These are phyloP conservation scores for Acromyrmex heyeri DNA, from an alignment of 1,140 invertebrate species.

Conservation along the genomic window DNA sequence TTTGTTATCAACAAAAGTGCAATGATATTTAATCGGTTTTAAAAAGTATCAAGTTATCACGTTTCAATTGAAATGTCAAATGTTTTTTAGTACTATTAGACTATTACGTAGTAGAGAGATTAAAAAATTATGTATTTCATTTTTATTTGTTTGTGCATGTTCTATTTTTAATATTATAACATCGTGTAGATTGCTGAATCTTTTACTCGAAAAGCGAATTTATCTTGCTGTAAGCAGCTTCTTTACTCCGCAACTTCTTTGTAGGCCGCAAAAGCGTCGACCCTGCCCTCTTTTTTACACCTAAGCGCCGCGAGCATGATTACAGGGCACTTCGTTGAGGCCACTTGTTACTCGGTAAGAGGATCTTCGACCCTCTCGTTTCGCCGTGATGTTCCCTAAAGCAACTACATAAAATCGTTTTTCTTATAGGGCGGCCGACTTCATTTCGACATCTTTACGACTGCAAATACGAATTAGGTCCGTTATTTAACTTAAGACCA, in stretches of 20 bases:
- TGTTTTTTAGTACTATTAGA: not conserved
- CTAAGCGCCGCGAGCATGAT: slow-evolving; percentile 43
- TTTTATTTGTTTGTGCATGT: not conserved
- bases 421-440: slow-evolving; percentile 17
- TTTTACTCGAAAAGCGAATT: not conserved
- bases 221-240: not conserved
- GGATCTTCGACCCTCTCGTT: slow-evolving; percentile 48
- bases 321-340: slow-evolving; percentile 42
- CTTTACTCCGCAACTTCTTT: slow-evolving; percentile 15
- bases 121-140: too few species aligned
- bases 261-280: not conserved
- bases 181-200: not conserved
- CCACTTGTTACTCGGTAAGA: slow-evolving; percentile 56
- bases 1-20: not conserved
- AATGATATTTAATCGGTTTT: not conserved
- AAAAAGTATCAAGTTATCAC: not conserved
- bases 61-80: not conserved
- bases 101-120: not conserved
- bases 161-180: not conserved
- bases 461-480: not conserved
- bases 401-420: slow-evolving; percentile 52
- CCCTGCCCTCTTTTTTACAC: not conserved
- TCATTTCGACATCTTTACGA: slow-evolving; percentile 15
- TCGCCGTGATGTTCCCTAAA: slow-evolving; percentile 32
- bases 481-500: slow-evolving; percentile 14